A percentile compares a stretch with the other conserved stretches of the same genome.
These are phyloP conservation scores for Lordiphosa clarofinis DNA, from an alignment of 1,140 invertebrate species.

Conservation along the genomic window DNA sequence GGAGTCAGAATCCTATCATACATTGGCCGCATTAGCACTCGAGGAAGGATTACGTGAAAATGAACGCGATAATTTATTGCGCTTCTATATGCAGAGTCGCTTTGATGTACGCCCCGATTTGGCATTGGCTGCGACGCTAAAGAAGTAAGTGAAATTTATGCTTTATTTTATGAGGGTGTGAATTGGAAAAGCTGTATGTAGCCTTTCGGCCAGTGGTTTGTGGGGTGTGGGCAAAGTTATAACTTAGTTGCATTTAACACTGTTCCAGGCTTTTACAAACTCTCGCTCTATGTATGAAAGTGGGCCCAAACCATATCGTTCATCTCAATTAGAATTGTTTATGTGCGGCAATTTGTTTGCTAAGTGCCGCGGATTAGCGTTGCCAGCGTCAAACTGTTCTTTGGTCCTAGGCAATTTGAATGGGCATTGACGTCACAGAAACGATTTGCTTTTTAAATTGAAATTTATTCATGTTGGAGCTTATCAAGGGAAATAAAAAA, in stretches of 20 bases:
- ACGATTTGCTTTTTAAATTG: conserved; percentile 44
- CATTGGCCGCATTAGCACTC: conserved; percentile 85
- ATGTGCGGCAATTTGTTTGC: conserved; percentile 71
- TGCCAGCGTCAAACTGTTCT: conserved; percentile 34
- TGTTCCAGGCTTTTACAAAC: conserved; percentile 11
- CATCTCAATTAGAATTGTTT: conserved; percentile 74
- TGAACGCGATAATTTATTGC: conserved; percentile 88
- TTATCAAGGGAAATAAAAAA: background rate
- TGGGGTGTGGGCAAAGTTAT: conserved; percentile 12
- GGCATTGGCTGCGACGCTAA: conserved; percentile 84
- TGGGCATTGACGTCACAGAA: conserved; percentile 41
- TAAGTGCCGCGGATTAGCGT: conserved; percentile 64
- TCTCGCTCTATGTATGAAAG: conserved; percentile 18
- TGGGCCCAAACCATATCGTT: conserved; percentile 52
- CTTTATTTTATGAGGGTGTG: conserved; percentile 54
- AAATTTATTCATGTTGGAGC: conserved; percentile 48
- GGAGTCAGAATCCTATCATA: conserved; percentile 91
- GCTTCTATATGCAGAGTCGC: conserved; percentile 85
- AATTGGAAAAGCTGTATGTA: conserved; percentile 28
- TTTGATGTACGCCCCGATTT: conserved; percentile 84
- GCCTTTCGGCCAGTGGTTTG: background rate
- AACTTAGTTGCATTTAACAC: conserved; percentile 60
- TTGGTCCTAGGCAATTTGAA: conserved; percentile 30
- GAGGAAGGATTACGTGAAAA: conserved; percentile 89
- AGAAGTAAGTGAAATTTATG: conserved; percentile 83